Percentiles rank a stretch among this genome's conserved stretches.
Evolutionary conservation across 2,113 vertebrate species (phyloP).

Genomic region (Sander lucioperca): DNA sequence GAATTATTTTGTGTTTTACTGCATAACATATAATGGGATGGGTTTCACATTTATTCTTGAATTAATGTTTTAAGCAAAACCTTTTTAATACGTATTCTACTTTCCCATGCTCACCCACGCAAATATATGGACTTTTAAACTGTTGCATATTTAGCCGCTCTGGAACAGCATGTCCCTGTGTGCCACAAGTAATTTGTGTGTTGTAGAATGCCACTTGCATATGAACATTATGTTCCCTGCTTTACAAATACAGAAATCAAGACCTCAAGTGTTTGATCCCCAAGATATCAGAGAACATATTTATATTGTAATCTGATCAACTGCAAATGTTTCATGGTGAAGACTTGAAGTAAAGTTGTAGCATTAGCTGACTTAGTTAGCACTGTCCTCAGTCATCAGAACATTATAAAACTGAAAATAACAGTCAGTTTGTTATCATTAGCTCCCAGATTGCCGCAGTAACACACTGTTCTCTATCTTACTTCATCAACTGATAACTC

Average conservation of each 20-base stretch:
- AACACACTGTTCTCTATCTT: not conserved
- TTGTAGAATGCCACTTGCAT: not conserved
- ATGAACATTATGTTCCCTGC: not conserved
- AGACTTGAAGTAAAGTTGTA: slow-evolving; percentile 26
- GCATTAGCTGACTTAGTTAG: slow-evolving; percentile 51
- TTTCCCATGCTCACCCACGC: too few species aligned
- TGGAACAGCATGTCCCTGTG: not conserved
- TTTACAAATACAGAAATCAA: not conserved
- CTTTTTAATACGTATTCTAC: not conserved
- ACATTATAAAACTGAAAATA: not conserved
- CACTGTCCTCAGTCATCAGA: slow-evolving; percentile 3
- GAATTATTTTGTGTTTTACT: not conserved
- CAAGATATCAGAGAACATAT: not conserved
- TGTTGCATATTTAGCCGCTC: not conserved
- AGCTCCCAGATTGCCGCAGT: accelerated
- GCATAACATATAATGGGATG: too few species aligned
- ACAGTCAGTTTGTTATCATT: not conserved
- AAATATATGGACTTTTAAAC: not conserved
- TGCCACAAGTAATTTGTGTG: not conserved
- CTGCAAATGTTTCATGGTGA: not conserved
- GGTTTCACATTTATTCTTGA: not conserved
- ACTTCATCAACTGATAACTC: not conserved
- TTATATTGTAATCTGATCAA: not conserved
- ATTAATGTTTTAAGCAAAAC: not conserved
- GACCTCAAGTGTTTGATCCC: not conserved